Evolutionary conservation across 2,113 vertebrate species (phyloP).

Genomic region (Tapirus terrestris): DNA sequence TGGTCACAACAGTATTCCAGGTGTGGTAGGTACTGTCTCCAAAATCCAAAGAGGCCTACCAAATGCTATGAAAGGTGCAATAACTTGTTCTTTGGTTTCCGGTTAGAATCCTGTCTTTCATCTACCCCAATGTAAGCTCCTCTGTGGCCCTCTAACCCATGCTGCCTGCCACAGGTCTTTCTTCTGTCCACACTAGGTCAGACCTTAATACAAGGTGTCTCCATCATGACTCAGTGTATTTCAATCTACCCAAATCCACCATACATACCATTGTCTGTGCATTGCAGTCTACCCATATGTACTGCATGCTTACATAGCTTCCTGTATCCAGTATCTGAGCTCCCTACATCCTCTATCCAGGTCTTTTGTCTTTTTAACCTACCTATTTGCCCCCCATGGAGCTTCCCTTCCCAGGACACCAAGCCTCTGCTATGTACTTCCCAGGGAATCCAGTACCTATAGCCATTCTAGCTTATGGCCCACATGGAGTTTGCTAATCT

Average conservation of each 20-base stretch:
- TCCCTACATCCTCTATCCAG: neutral
- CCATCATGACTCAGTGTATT: neutral
- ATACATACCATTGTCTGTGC: no score
- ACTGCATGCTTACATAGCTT: neutral
- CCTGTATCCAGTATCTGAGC: neutral
- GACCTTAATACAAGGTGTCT: neutral
- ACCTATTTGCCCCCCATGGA: neutral
- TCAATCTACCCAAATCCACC: neutral
- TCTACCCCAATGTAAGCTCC: neutral
- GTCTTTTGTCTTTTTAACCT: neutral
- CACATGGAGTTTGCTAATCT: neutral
- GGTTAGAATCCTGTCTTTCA: neutral
- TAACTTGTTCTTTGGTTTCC: neutral
- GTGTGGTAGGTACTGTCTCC: neutral
- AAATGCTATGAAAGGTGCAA: neutral
- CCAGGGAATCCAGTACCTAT: neutral
- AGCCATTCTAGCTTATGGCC: neutral
- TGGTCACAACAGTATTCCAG: neutral
- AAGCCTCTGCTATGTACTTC: neutral
- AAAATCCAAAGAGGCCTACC: neutral
- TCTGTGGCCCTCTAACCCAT: neutral
- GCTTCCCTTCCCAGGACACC: neutral
- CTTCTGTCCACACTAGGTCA: neutral
- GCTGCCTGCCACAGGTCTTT: neutral
- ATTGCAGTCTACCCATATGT: neutral